Evolutionary conservation across 2,113 vertebrate species (phyloP).

Genomic region (Clarias batrachus): DNA sequence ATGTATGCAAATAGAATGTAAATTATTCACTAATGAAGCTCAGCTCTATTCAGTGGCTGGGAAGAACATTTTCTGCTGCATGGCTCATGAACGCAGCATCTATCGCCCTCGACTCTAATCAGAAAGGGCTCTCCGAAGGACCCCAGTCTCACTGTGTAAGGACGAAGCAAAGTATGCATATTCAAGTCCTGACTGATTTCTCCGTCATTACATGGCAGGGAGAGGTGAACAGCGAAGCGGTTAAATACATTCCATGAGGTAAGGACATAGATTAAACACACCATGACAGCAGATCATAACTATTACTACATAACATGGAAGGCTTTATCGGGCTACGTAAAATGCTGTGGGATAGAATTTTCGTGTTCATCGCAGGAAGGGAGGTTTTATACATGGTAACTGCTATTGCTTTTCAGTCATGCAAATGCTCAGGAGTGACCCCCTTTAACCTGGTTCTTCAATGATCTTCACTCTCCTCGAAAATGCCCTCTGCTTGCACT

Average conservation of each 20-base stretch:
- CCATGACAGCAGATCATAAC: not conserved
- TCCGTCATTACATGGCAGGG: conserved; percentile 28
- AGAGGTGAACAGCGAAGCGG: conserved; percentile 31
- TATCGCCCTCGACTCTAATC: conserved; percentile 16
- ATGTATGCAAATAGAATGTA: conserved; percentile 53
- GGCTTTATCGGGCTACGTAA: not conserved
- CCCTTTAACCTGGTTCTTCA: not conserved
- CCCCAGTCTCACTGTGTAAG: not conserved
- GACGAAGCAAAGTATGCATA: conserved; percentile 12
- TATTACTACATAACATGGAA: not conserved
- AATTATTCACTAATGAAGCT: conserved; percentile 53
- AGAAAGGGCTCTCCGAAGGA: conserved; percentile 40
- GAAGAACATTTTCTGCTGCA: conserved; percentile 22
- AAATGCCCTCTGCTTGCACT: conserved; percentile 7
- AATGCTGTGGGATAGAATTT: not conserved
- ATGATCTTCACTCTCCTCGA: not conserved
- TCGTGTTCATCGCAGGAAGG: conserved; percentile 13
- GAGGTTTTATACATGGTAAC: not conserved
- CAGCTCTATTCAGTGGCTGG: conserved; percentile 3
- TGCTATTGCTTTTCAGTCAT: not conserved
- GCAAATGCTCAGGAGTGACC: not conserved
- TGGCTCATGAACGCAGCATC: conserved; percentile 17
- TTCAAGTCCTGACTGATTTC: conserved; percentile 31
- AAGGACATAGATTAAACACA: not conserved
- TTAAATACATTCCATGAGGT: not conserved